Base-by-base conservation (phyloP, 92 coral and sea anemone genomes). In the Anthopleura xanthogrammica region DNA sequence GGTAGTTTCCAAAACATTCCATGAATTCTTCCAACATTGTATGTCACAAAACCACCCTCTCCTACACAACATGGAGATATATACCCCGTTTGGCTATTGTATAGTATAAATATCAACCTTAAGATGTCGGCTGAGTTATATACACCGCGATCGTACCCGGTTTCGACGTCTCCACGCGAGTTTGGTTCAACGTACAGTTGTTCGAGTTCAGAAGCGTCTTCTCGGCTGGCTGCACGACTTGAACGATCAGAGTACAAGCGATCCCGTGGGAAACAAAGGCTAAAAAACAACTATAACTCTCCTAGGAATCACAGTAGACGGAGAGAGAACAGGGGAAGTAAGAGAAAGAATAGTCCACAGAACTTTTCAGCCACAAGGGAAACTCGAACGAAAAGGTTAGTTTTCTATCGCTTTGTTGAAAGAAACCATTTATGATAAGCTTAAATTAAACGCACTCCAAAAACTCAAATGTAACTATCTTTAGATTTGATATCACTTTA, bases 191-290 rank as follows among this genome's bases (percentile, higher is more conserved):
- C 87, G 19, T 93, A 90, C 54, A 86, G 90, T 82, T 93, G 86
- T n/a, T 89, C 91, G 13, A 94, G 92, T 85, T 89, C 87, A 14
- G 91, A 91, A 85, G 95, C 99, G 29, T 96, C 99, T 4, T 90
- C 96, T 8, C 90, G 99, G 36, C 92, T 96, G 46, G 94, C 98
- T 36, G 99, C 99, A 16, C 89, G 97, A 20, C 88, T 96, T 46
- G 99, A 96, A 85, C 89, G 98, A 50, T 96, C 99, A 43, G 99
- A 92, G 73, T 90, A 94, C 91, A 94, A 93, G 74, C 88, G 99
- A 83, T 91, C 98, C 76, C 92, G 97, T 8, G 94, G 97, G 87
- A 95, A 92, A 79, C 92, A 90, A 79, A 88, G 92, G 22, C 65
- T 90, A 52, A 90, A 89, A 81, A 88, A 87, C 74, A 89, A 89